phyloP scores from a whole-genome alignment of 1,140 invertebrate genomes.

The Bombus difficillimus region DNA sequence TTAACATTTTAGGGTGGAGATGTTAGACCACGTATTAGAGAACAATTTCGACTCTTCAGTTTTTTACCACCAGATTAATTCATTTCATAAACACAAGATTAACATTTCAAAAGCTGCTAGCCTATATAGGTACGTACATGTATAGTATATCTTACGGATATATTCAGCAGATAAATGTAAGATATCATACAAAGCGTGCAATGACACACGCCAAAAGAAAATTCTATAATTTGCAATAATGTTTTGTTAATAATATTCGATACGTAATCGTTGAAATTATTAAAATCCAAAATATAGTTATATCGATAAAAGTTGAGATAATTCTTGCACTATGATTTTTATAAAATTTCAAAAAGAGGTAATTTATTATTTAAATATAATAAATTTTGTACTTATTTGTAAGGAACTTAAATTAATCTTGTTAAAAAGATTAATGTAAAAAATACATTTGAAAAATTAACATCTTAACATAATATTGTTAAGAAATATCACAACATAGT shows the following conservation, averaged over 20 bases:
- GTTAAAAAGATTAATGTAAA: neutral
- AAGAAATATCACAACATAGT: slow-evolving; percentile 23
- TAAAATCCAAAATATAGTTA: neutral
- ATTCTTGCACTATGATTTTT: neutral
- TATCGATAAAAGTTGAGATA: neutral
- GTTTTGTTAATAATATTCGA: slow-evolving; percentile 14
- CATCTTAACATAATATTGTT: slow-evolving; percentile 21
- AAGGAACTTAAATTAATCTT: slow-evolving; percentile 21
- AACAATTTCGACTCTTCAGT: slow-evolving; percentile 94
- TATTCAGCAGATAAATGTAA: slow-evolving; percentile 56
- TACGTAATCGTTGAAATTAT: neutral
- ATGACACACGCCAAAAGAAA: slow-evolving; percentile 24
- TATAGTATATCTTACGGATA: slow-evolving; percentile 52
- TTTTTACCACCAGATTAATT: slow-evolving; percentile 93
- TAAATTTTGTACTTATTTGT: neutral
- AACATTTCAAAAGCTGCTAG: slow-evolving; percentile 29
- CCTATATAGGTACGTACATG: slow-evolving; percentile 33
- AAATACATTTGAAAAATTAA: slow-evolving; percentile 24
- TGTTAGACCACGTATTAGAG: slow-evolving; percentile 94
- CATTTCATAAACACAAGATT: slow-evolving; percentile 56
- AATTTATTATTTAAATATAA: neutral
- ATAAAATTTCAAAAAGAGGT: neutral
- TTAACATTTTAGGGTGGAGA: slow-evolving; percentile 91
- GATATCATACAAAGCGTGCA: slow-evolving; percentile 44
- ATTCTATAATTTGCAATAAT: slow-evolving; percentile 12